A percentile compares a stretch with the other conserved stretches of the same genome.
These are phyloP conservation scores for Halcyon smyrnensis DNA, from an alignment of 2,797 vertebrate species.

Conservation along the genomic window DNA sequence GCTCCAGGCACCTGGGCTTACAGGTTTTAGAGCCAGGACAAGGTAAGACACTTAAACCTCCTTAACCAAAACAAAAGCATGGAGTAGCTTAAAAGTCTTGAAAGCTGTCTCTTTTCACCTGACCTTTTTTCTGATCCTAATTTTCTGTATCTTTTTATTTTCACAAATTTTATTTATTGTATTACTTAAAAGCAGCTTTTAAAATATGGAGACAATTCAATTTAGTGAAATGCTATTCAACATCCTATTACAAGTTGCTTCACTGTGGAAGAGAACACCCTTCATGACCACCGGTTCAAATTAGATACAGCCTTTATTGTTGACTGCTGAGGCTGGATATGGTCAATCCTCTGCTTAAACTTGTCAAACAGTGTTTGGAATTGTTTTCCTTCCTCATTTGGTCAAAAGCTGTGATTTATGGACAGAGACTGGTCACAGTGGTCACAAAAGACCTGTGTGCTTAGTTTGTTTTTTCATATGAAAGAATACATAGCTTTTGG, in stretches of 20 bases:
- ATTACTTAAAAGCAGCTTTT: not conserved
- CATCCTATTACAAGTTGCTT: not conserved
- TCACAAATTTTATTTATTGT: not conserved
- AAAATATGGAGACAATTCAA: not conserved
- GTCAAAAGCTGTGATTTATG: not conserved
- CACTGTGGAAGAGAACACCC: not conserved
- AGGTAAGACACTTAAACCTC: not conserved
- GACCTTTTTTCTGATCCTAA: not conserved
- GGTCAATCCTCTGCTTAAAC: not conserved
- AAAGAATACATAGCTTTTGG: not conserved
- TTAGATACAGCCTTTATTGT: not conserved
- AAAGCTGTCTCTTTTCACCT: not conserved
- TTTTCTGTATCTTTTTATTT: not conserved
- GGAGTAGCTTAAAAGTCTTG: not conserved
- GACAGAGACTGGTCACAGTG: not conserved
- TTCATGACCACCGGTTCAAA: not conserved
- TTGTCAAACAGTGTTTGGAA: not conserved
- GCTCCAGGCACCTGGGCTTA: not conserved
- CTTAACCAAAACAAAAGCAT: not conserved
- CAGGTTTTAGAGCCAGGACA: not conserved
- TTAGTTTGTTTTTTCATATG: not conserved
- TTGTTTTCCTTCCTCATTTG: not conserved
- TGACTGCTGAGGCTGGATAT: not conserved
- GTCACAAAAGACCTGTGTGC: not conserved
- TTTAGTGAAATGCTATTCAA: not conserved